Evolutionary conservation across 2,888 invertebrate genomes (phyloP), one percentile per base, ranked within the genome.

Genomic region (Antheraea assamensis): DNA sequence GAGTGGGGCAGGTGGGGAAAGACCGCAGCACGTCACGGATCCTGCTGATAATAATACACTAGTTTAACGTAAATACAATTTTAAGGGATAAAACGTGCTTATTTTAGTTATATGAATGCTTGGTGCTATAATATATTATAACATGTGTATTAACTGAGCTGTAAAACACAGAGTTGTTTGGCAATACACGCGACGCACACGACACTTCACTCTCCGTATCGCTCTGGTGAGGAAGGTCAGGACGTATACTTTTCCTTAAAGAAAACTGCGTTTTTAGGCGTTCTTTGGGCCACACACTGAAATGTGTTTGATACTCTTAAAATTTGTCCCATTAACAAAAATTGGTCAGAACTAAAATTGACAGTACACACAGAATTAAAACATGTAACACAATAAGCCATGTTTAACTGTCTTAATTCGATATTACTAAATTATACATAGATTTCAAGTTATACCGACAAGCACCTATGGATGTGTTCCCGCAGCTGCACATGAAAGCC

Each of bases 1-100:
- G 90, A 92, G 92, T 90, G 90, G 90, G 92, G 92, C 92, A 93
- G 94, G 93, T 92, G 93, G 91, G 91, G 89, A 82, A 79, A 81
- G 86, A 84, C 83, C 86, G 85, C 85, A 81, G 84, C 85, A 83
- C 85, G 83, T 86, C 85, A 86, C 91, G 91, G 92, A 92, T 90
- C 91, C 90, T 91, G 90, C 88, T 88, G 88, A 90, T 91, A 90
- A 91, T 89, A 89, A 87, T 89, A 88, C 82, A 84, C 81, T 78
- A 79, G 77, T 80, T 81, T 80, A 80, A 80, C 79, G 35, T 72
- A 83, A 79, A 80, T 82, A 82, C 83, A 78, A 81, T 77, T 79
- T 77, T 79, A 79, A 83, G 78, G 78, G 79, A 78, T 77, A 77
- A 75, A 74, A 71, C 75, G 77, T 80, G 80, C 76, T 79, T 79